These are phyloP conservation scores for Drosophila putrida DNA, from an alignment of 2,888 invertebrate species.

Conservation along the genomic window DNA sequence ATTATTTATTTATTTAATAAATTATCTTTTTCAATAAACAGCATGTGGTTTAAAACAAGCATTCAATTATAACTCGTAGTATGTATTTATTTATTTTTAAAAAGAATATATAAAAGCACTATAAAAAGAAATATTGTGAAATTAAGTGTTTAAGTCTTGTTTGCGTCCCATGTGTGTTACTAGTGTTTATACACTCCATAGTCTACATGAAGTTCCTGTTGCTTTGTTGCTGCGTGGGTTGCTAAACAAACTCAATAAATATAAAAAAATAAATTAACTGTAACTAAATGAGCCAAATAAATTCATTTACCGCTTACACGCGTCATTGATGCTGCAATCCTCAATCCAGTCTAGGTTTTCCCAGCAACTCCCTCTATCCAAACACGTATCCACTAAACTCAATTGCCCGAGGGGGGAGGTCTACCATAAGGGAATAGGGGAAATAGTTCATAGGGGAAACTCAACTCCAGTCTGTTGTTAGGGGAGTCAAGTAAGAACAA, in stretches of 20 bases:
- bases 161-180: neutral
- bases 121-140: too few species aligned
- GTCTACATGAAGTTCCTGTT: neutral
- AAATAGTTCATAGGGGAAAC: constrained; percentile 15
- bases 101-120: too few species aligned
- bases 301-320: constrained; percentile 74
- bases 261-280: constrained; percentile 74
- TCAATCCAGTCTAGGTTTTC: neutral
- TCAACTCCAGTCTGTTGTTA: constrained; percentile 36
- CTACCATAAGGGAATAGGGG: constrained; percentile 18
- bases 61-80: neutral
- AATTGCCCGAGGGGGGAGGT: constrained; percentile 53
- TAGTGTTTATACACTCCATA: neutral
- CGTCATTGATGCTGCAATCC: constrained; percentile 51
- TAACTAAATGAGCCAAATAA: constrained; percentile 77
- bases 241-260: constrained; percentile 71
- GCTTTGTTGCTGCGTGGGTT: constrained; percentile 3
- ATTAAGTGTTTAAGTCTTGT: too few species aligned
- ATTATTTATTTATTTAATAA: too few species aligned
- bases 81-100: neutral
- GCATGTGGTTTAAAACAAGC: neutral
- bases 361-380: neutral
- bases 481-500: constrained; percentile 26
- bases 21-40: neutral
- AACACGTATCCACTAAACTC: constrained; percentile 72